Conservation (phyloP, 2,113 vertebrate species). For the Panthera leo region DNA sequence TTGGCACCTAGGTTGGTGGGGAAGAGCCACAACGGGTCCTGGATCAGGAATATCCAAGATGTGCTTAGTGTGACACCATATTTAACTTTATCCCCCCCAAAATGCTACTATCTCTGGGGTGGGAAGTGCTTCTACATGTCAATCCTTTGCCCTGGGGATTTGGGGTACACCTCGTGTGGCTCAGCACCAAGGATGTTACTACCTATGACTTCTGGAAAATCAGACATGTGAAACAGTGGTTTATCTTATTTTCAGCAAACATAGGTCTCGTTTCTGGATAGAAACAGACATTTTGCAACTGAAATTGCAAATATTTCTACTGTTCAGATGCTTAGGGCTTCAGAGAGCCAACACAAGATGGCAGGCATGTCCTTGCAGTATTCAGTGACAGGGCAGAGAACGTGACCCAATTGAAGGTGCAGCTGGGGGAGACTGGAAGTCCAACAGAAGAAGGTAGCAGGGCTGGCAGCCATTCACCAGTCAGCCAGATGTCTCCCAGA, state of each 20-base stretch:
- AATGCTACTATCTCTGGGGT: not conserved
- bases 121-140: not conserved
- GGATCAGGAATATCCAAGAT: not conserved
- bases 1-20: not conserved
- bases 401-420: constrained; percentile 84
- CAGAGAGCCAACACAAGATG: constrained; percentile 84
- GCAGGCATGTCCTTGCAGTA: constrained; percentile 89
- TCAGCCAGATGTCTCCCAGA: constrained; percentile 66
- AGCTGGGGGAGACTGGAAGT: constrained; percentile 81
- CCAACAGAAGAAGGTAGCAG: constrained; percentile 85
- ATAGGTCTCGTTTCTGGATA: constrained; percentile 4
- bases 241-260: not conserved
- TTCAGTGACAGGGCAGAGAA: constrained; percentile 86
- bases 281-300: not conserved
- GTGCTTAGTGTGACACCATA: not conserved
- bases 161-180: not conserved
- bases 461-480: constrained; percentile 92
- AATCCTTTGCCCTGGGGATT: not conserved
- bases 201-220: not conserved
- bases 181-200: not conserved
- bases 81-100: not conserved
- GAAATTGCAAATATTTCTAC: not conserved
- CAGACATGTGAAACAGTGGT: not conserved
- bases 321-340: constrained; percentile 1
- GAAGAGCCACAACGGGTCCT: not conserved